These are phyloP conservation scores for Zeus faber DNA, from an alignment of 2,113 vertebrate species.

Conservation along the genomic window DNA sequence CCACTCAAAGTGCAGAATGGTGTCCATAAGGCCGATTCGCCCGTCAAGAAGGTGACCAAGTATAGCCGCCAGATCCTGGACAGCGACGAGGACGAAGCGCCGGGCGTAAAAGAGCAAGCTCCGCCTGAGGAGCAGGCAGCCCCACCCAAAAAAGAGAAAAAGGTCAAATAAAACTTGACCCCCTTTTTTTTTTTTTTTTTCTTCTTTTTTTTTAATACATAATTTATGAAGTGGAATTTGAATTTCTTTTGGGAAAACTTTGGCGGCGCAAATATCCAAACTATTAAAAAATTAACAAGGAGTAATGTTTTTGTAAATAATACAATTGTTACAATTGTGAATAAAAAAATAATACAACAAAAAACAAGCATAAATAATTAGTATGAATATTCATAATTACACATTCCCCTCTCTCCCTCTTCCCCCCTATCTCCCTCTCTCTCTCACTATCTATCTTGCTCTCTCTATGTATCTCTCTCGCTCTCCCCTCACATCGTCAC, in stretches of 20 bases:
- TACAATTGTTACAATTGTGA: no score
- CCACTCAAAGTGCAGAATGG: constrained; percentile 80
- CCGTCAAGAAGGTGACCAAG: constrained; percentile 72
- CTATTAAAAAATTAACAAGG: no score
- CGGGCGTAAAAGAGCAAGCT: constrained; percentile 41
- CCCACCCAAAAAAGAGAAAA: constrained; percentile 10
- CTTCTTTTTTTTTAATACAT: background rate
- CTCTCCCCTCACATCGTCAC: constrained; percentile 22
- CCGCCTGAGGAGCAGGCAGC: constrained; percentile 16
- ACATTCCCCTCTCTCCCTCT: no score
- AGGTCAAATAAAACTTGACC: background rate
- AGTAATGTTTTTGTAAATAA: no score
- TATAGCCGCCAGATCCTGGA: constrained; percentile 72
- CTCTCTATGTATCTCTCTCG: background rate
- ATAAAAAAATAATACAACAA: no score
- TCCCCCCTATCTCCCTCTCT: no score
- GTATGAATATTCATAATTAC: no score
- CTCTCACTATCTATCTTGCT: no score
- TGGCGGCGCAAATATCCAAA: no score
- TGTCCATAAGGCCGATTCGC: constrained; percentile 62
- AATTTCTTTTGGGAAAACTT: no score
- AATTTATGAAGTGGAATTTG: no score
- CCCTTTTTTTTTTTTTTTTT: background rate
- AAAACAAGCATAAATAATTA: no score
- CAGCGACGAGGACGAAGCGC: constrained; percentile 78